Evolutionary conservation across 2,113 vertebrate species (phyloP), one percentile per base, ranked within the genome.

Genomic region (Cepphus grylle): DNA sequence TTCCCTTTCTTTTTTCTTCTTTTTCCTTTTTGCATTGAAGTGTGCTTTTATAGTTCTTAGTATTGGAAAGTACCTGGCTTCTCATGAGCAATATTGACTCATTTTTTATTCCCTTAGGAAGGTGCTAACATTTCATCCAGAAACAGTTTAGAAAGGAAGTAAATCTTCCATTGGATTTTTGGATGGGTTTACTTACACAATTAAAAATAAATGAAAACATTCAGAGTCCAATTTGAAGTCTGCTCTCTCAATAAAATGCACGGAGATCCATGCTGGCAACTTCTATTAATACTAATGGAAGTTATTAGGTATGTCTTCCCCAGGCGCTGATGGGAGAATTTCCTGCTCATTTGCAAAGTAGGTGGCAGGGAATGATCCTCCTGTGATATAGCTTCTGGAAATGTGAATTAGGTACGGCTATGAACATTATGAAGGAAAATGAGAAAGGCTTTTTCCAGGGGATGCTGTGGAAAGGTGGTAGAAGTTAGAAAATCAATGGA

Each of bases 161-260:
- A 86, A 88, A 93, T 85, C 9, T 79, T 92, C 65, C 59, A 61
- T 19, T 66, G 45, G 29, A 92, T 66, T 94, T 92, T 91, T 83
- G 62, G 19, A 90, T 78, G 30, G 43, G 43, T 81, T 90, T 91
- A 92, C 43, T 84, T 56, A 65, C 22, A 76, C 15, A 94, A 88
- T 95, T 97, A 90, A 93, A 93, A 96, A 89, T 45, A 91, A 90
- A 96, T 84, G 10, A 73, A 92, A 95, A 59, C 16, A 56, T 74
- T 94, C 72, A 63, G 70, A 94, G 70, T 59, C 29, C 29, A 81
- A 11, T 87, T 79, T 94, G 53, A 92, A 70, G 62, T 43, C 55
- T 95, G 19, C 14, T 88, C 61, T 84, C 13, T 94, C 71, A 79
- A 43, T 90, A 80, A 94, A 90, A 90, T 47, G 36, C 49, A 62